Evolutionary conservation across 2,888 invertebrate species (phyloP).

Genomic region (Apotomis capreana): DNA sequence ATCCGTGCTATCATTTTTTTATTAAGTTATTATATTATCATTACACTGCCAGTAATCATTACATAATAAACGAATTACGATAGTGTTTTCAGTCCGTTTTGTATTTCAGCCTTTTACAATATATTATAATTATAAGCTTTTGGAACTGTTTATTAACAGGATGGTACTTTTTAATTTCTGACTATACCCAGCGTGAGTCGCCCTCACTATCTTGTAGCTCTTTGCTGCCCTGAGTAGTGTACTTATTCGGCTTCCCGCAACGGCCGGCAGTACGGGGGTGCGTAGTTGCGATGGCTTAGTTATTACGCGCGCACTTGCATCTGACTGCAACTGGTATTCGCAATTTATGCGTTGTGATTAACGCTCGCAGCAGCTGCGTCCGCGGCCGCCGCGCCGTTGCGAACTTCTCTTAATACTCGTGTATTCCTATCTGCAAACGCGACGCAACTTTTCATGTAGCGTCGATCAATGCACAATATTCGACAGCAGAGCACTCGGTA

Average conservation of each 20-base stretch:
- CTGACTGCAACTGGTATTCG: conserved; percentile 30
- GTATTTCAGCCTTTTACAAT: conserved; percentile 80
- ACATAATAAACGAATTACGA: conserved; percentile 75
- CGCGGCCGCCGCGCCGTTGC: conserved; percentile 15
- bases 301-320: conserved; percentile 29
- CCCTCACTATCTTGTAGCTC: conserved; percentile 59
- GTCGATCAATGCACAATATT: conserved; percentile 47
- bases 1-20: conserved; percentile 57
- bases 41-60: conserved; percentile 80
- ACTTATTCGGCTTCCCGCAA: conserved; percentile 15
- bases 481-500: conserved; percentile 79
- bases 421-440: background rate
- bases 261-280: conserved; percentile 1
- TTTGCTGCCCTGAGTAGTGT: conserved; percentile 57
- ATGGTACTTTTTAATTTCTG: conserved; percentile 52
- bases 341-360: conserved; percentile 46
- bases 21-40: conserved; percentile 67
- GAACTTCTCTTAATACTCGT: conserved; percentile 9
- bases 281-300: conserved; percentile 28
- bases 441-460: conserved; percentile 3
- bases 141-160: conserved; percentile 67
- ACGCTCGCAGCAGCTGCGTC: conserved; percentile 39
- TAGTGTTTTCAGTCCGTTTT: conserved; percentile 79
- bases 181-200: conserved; percentile 49
- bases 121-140: conserved; percentile 75